These are phyloP conservation scores for Craterocephalus amniculus DNA, from an alignment of 2,797 vertebrate species.

Conservation along the genomic window DNA sequence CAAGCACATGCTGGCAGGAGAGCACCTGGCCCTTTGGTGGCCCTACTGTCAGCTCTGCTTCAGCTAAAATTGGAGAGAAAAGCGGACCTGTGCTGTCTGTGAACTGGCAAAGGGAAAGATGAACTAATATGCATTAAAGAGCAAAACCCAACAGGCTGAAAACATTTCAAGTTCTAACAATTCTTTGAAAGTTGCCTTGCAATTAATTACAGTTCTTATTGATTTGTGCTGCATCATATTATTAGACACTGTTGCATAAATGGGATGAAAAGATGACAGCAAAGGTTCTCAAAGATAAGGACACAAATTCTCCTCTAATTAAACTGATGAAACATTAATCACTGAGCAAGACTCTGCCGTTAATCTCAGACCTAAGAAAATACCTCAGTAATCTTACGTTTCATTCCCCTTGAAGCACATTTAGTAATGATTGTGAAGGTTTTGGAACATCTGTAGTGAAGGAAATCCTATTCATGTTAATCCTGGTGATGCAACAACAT, in stretches of 20 bases:
- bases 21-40: constrained; percentile 58
- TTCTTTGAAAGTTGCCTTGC: constrained; percentile 11
- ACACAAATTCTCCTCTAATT: constrained; percentile 40
- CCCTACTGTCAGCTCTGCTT: constrained; percentile 46
- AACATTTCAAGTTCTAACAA: constrained; percentile 31
- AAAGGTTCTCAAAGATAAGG: constrained; percentile 18
- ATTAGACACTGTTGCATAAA: constrained; percentile 18
- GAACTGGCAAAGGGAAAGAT: constrained; percentile 47
- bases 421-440: constrained; percentile 34
- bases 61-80: constrained; percentile 18
- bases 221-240: constrained; percentile 23
- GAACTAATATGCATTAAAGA: constrained; percentile 11
- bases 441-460: constrained; percentile 32
- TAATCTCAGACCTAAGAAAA: constrained; percentile 38
- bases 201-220: constrained; percentile 27
- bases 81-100: constrained; percentile 27
- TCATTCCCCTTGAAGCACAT: constrained; percentile 32
- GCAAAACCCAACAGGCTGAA: constrained; percentile 35
- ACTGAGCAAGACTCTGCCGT: constrained; percentile 15
- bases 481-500: constrained; percentile 36
- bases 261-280: constrained; percentile 38
- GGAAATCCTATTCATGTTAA: constrained; percentile 37
- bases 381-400: constrained; percentile 32
- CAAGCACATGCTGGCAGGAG: constrained; percentile 34
- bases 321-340: constrained; percentile 54